These are phyloP conservation scores for Paedocypris sp. DNA, from an alignment of 2,113 vertebrate species.

Conservation along the genomic window DNA sequence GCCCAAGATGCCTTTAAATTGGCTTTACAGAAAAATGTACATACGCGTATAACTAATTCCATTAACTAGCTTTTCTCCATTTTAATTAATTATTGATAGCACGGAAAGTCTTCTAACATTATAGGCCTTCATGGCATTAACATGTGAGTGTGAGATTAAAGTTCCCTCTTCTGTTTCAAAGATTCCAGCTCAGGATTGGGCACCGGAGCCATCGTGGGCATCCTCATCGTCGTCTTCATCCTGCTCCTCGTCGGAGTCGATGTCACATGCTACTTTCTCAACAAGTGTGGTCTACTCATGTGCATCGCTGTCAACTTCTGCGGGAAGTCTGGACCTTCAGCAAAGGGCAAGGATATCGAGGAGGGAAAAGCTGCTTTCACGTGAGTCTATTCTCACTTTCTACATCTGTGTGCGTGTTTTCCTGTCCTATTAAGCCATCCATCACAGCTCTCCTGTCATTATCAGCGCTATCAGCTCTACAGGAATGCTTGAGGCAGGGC, in stretches of 20 bases:
- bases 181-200: constrained; percentile 65
- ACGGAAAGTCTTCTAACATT: too few relatives aligned
- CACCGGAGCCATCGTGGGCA: constrained; percentile 91
- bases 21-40: too few relatives aligned
- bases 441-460: not conserved
- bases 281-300: constrained; percentile 97
- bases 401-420: not conserved
- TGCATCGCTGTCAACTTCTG: constrained; percentile 94
- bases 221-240: constrained; percentile 88
- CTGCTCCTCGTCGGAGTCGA: constrained; percentile 84
- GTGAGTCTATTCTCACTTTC: constrained; percentile 59
- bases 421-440: not conserved
- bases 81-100: too few relatives aligned
- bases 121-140: too few relatives aligned
- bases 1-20: too few relatives aligned
- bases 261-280: constrained; percentile 95
- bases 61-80: too few relatives aligned
- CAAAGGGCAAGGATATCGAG: constrained; percentile 93
- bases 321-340: constrained; percentile 80
- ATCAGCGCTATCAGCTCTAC: constrained; percentile 16
- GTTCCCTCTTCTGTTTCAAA: constrained; percentile 24
- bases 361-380: constrained; percentile 94
- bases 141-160: too few relatives aligned
- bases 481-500: constrained; percentile 6
- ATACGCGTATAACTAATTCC: too few relatives aligned